Conservation (phyloP, 2,113 vertebrate species). For the Nothoprocta pentlandii region DNA sequence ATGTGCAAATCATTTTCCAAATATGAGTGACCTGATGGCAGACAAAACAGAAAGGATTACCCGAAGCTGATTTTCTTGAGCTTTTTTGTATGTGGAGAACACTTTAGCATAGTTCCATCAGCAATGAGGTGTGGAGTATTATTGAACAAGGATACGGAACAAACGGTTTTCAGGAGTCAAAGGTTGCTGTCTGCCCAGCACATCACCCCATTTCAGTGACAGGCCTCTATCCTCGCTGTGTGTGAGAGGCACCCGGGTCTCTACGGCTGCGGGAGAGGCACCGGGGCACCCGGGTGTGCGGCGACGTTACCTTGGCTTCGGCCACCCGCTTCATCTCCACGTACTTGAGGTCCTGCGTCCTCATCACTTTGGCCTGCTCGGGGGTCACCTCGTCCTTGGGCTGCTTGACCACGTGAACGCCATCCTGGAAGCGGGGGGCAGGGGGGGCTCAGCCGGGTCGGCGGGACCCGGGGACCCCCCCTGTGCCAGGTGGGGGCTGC, state of each 20-base stretch:
- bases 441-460: not conserved
- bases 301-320: conserved; percentile 85
- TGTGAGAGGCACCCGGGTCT: too few species aligned
- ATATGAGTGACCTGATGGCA: not conserved
- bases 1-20: not conserved
- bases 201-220: not conserved
- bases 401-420: conserved; percentile 85
- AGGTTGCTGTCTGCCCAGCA: not conserved
- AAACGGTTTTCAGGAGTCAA: accelerated
- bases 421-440: conserved; percentile 83
- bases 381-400: conserved; percentile 83
- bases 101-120: not conserved
- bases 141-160: not conserved
- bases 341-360: conserved; percentile 92
- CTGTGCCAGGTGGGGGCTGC: not conserved
- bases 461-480: not conserved
- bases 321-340: conserved; percentile 95
- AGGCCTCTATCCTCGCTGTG: not conserved
- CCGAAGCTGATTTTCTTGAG: not conserved
- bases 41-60: not conserved
- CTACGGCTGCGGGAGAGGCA: too few species aligned
- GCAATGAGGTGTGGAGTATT: not conserved
- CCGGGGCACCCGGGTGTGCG: too few species aligned
- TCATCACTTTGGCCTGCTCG: conserved; percentile 94
- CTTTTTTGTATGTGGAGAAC: not conserved